These are phyloP conservation scores for Caenorhabditis angaria DNA, from an alignment of 2,888 invertebrate genomes.

Conservation along the genomic window DNA sequence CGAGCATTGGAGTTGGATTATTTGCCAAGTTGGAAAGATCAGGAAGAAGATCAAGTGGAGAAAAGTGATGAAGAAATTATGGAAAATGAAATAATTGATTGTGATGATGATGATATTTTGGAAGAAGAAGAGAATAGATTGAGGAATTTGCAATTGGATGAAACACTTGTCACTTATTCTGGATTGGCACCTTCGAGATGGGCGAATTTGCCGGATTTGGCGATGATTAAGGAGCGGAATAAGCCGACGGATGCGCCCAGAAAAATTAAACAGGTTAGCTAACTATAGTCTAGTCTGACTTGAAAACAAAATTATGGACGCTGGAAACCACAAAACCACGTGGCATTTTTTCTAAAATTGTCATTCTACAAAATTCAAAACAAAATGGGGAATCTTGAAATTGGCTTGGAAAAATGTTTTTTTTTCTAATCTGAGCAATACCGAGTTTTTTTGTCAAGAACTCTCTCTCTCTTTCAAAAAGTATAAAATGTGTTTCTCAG, in stretches of 20 bases:
- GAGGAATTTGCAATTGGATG: constrained; percentile 29
- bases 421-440: too few relatives aligned
- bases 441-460: too few relatives aligned
- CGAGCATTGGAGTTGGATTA: constrained; percentile 78
- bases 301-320: too few relatives aligned
- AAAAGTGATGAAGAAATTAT: constrained; percentile 10
- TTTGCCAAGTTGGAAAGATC: constrained; percentile 69
- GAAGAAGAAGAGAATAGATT: constrained; percentile 23
- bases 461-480: too few relatives aligned
- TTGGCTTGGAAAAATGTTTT: too few relatives aligned
- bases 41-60: neutral
- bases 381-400: too few relatives aligned
- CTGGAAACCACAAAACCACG: too few relatives aligned
- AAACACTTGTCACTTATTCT: constrained; percentile 81
- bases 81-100: constrained; percentile 4
- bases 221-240: constrained; percentile 85
- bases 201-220: constrained; percentile 88
- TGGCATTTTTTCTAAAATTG: too few relatives aligned
- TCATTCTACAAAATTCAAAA: too few relatives aligned
- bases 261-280: constrained; percentile 79
- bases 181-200: constrained; percentile 82
- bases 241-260: constrained; percentile 87
- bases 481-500: too few relatives aligned
- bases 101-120: constrained; percentile 30
- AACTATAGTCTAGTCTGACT: neutral